Conservation (phyloP, 2,113 vertebrate genomes). For the Thryonomys swinderianus region DNA sequence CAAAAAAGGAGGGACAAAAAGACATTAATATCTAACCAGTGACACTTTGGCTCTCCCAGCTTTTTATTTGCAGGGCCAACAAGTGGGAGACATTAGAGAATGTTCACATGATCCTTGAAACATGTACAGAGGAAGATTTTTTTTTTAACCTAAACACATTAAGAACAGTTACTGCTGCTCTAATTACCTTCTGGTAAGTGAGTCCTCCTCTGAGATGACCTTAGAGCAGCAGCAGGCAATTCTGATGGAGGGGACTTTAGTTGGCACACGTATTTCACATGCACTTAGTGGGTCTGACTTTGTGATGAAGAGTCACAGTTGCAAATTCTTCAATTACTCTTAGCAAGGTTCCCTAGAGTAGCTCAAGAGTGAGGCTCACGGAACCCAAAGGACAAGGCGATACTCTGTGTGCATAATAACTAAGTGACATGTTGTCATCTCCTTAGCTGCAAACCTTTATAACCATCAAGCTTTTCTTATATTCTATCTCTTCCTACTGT, state of each 20-base stretch:
- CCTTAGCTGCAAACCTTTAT: background rate
- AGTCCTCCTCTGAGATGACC: background rate
- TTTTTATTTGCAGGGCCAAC: background rate
- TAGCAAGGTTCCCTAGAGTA: background rate
- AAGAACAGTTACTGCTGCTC: background rate
- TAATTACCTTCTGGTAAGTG: background rate
- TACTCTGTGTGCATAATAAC: background rate
- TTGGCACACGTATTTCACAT: background rate
- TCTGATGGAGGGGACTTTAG: background rate
- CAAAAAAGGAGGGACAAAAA: background rate
- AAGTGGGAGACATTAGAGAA: background rate
- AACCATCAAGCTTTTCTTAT: background rate
- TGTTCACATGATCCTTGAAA: background rate
- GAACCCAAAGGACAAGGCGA: background rate
- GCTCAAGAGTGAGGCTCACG: background rate
- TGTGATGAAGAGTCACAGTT: background rate
- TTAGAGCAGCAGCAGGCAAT: background rate
- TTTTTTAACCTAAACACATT: background rate
- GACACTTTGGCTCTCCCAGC: background rate
- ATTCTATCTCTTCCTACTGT: fast-evolving
- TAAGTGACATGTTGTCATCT: background rate
- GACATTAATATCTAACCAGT: background rate
- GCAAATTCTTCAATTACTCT: background rate
- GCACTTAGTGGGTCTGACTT: background rate
- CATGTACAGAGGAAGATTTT: background rate